These are phyloP conservation scores for Amblyopsis hoosieri DNA, from an alignment of 2,797 vertebrate genomes.

Conservation along the genomic window DNA sequence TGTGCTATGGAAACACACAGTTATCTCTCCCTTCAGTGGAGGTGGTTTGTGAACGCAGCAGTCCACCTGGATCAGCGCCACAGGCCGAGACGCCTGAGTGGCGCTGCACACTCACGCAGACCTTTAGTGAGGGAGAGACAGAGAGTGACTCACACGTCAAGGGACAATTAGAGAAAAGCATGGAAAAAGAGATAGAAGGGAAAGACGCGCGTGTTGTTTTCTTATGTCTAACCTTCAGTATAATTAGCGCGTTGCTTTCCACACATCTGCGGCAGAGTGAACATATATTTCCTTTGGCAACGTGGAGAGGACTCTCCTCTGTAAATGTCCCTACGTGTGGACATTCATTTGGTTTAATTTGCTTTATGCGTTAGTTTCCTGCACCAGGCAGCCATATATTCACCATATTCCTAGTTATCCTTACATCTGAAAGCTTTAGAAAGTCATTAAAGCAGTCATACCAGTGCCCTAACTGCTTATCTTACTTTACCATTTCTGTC, in stretches of 20 bases:
- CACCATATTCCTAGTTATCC: too few species aligned
- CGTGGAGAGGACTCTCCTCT: constrained; percentile 3
- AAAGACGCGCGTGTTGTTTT: constrained; percentile 49
- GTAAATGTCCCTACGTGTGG: constrained; percentile 23
- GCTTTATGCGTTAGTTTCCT: background rate
- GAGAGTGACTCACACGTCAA: constrained; percentile 1
- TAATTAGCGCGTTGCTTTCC: constrained; percentile 32
- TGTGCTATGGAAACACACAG: constrained; percentile 53
- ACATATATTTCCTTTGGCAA: constrained; percentile 46
- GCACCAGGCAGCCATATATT: background rate
- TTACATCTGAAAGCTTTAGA: too few species aligned
- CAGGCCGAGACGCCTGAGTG: constrained; percentile 40
- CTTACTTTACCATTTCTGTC: constrained; percentile 43
- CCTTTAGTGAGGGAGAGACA: constrained; percentile 27
- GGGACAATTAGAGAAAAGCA: background rate
- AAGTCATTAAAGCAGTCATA: too few species aligned
- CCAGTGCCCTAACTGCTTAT: too few species aligned
- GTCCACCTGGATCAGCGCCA: constrained; percentile 55
- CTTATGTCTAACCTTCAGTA: constrained; percentile 46
- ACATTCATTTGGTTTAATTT: constrained; percentile 10
- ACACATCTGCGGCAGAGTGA: constrained; percentile 20
- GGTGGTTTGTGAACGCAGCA: constrained; percentile 42
- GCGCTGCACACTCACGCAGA: constrained; percentile 31
- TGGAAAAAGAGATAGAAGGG: constrained; percentile 6
- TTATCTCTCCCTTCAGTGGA: constrained; percentile 53